Conservation (phyloP, 2,888 invertebrate species). For the Epinotia brunnichana region DNA sequence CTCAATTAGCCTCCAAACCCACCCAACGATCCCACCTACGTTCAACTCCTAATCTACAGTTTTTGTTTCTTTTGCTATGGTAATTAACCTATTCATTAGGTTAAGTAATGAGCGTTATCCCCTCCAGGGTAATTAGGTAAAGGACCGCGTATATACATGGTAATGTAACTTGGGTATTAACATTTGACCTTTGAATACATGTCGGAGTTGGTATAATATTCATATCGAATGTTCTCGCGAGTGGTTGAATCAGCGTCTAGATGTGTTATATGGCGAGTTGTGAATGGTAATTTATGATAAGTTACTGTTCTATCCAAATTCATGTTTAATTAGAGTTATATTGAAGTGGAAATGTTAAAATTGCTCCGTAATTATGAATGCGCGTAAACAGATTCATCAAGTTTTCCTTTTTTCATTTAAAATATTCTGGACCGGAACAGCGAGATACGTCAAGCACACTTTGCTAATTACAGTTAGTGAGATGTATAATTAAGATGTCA, state of each 20-base stretch:
- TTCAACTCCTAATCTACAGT: background rate
- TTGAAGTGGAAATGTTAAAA: too few species aligned
- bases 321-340: too few species aligned
- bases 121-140: conserved; percentile 13
- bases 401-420: too few species aligned
- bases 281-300: too few species aligned
- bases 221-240: conserved; percentile 15
- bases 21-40: background rate
- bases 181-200: conserved; percentile 20
- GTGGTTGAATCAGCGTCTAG: background rate
- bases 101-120: conserved; percentile 6
- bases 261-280: background rate
- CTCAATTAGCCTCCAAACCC: background rate
- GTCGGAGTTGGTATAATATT: background rate
- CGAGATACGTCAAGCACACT: too few species aligned
- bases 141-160: conserved; percentile 10
- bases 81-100: conserved; percentile 24
- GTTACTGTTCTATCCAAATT: too few species aligned
- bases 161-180: conserved; percentile 7
- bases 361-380: too few species aligned
- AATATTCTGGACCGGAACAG: background rate
- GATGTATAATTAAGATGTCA: too few species aligned
- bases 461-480: too few species aligned
- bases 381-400: too few species aligned
- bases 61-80: conserved; percentile 7